Evolutionary conservation across 2,888 invertebrate species (phyloP).

Genomic region (Dichetophora obliterata): DNA sequence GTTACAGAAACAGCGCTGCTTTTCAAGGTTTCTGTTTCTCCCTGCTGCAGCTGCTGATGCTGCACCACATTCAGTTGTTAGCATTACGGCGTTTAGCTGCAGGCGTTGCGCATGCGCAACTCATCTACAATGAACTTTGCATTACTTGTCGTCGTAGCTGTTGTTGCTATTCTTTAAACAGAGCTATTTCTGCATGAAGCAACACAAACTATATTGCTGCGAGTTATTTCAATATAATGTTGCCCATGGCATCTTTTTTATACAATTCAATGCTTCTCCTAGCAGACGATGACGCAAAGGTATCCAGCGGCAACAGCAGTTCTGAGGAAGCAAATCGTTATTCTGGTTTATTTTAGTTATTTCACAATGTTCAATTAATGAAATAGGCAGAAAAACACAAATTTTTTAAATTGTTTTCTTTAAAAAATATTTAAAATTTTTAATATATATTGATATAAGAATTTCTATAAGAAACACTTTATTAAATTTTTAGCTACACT

Average conservation of each 20-base stretch:
- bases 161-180: not conserved
- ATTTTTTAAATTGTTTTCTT: too few relatives aligned
- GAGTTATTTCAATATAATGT: constrained; percentile 9
- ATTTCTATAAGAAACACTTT: too few relatives aligned
- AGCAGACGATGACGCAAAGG: not conserved
- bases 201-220: not conserved
- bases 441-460: too few relatives aligned
- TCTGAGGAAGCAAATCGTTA: not conserved
- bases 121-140: not conserved
- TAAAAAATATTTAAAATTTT: too few relatives aligned
- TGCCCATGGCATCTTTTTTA: not conserved
- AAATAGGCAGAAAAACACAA: not conserved
- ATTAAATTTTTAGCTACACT: too few relatives aligned
- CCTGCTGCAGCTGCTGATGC: not conserved
- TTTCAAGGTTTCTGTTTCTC: constrained; percentile 21
- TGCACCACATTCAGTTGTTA: not conserved
- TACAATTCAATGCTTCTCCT: not conserved
- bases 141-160: not conserved
- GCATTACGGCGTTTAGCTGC: not conserved
- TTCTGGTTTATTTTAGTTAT: not conserved
- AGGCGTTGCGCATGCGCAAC: constrained; percentile 42
- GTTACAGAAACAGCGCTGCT: constrained; percentile 2
- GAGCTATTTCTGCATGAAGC: not conserved
- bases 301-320: not conserved
- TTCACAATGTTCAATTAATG: not conserved